phyloP scores from a whole-genome alignment of 2,113 vertebrate species.

The Dinomys branickii region DNA sequence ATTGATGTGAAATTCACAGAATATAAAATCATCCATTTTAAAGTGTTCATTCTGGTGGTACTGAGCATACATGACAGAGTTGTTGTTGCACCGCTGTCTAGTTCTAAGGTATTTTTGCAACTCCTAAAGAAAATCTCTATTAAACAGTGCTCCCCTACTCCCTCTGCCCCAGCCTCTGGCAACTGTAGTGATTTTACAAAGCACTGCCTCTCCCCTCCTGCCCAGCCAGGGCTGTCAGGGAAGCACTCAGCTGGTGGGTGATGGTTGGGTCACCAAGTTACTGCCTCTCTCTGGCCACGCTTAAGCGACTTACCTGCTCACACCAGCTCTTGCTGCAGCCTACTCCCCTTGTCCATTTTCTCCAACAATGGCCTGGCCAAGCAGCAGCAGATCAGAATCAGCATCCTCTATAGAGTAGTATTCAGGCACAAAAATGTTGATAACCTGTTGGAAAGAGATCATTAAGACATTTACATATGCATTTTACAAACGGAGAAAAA shows the following conservation, averaged over 20 bases:
- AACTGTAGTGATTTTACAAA: not conserved
- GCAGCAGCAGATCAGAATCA: not conserved
- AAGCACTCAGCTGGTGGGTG: not conserved
- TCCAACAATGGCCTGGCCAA: not conserved
- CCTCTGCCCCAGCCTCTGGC: no score
- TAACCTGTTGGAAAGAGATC: not conserved
- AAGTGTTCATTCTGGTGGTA: not conserved
- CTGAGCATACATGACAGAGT: not conserved
- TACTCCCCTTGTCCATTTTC: not conserved
- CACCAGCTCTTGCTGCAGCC: not conserved
- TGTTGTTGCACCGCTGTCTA: not conserved
- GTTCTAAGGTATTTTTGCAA: not conserved
- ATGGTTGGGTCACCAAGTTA: not conserved
- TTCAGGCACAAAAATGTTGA: not conserved
- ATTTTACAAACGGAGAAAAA: not conserved
- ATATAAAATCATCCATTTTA: not conserved
- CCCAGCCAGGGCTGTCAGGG: not conserved
- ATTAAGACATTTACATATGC: not conserved
- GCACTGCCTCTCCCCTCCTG: no score
- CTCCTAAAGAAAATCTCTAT: not conserved
- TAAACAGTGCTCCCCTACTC: not conserved
- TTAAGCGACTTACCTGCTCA: no score
- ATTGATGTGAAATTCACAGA: not conserved
- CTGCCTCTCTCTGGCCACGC: not conserved
- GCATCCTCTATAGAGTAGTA: not conserved